phyloP scores from a whole-genome alignment of 2,888 invertebrate genomes.

The Erynnis tages region DNA sequence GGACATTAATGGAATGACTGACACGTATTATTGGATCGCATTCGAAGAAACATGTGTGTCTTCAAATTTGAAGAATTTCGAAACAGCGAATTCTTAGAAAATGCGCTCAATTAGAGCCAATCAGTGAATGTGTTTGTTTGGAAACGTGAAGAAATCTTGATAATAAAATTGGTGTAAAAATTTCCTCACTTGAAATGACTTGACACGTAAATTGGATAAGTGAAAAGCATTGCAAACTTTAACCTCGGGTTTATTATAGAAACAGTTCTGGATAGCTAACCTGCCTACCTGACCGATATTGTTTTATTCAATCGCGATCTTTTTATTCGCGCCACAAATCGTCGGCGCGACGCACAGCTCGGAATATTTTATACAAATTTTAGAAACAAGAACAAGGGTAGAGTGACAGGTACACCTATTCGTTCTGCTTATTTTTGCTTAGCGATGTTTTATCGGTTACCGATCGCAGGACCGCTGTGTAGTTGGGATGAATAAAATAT shows the following conservation, averaged over 20 bases:
- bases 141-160: slow-evolving; percentile 10
- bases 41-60: slow-evolving; percentile 61
- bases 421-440: slow-evolving; percentile 75
- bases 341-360: slow-evolving; percentile 64
- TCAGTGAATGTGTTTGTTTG: slow-evolving; percentile 33
- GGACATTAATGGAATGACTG: slow-evolving; percentile 75
- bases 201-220: background rate
- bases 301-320: slow-evolving; percentile 26
- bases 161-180: slow-evolving; percentile 6
- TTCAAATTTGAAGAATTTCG: slow-evolving; percentile 59
- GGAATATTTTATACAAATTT: slow-evolving; percentile 81
- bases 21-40: slow-evolving; percentile 63
- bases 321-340: slow-evolving; percentile 43
- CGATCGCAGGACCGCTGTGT: slow-evolving; percentile 68
- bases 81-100: slow-evolving; percentile 49
- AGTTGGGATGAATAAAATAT: slow-evolving; percentile 76
- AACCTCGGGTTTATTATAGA: too few relatives aligned
- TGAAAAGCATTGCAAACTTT: background rate
- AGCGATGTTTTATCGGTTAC: slow-evolving; percentile 70
- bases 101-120: slow-evolving; percentile 39
- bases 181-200: background rate
- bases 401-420: slow-evolving; percentile 80
- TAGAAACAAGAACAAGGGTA: slow-evolving; percentile 76
- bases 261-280: too few relatives aligned
- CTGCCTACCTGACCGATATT: slow-evolving; percentile 20